Evolutionary conservation across 92 coral and sea anemone genomes (phyloP).

Genomic region (Plumapathes pennacea): DNA sequence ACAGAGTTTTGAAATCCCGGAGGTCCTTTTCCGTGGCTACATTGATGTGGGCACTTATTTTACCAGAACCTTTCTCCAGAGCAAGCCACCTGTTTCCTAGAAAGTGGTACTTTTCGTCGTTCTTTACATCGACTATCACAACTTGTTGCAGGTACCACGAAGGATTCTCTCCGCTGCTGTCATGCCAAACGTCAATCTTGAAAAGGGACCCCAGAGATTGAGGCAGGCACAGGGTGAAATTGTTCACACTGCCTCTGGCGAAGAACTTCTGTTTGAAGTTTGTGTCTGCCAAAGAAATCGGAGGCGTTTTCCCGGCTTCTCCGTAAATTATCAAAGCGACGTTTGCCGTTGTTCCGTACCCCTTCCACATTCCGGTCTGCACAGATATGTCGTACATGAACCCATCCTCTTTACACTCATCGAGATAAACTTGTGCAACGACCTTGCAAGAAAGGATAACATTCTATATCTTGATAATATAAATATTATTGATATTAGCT

Average conservation of each 20-base stretch:
- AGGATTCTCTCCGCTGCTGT: constrained; percentile 71
- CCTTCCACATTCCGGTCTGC: constrained; percentile 84
- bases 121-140: constrained; percentile 47
- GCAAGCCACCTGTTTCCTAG: constrained; percentile 85
- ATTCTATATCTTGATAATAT: not conserved
- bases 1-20: constrained; percentile 69
- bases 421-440: constrained; percentile 64
- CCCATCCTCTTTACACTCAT: constrained; percentile 27
- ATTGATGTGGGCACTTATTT: constrained; percentile 57
- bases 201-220: constrained; percentile 54
- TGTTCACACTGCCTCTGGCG: constrained; percentile 83
- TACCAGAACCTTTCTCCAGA: constrained; percentile 67
- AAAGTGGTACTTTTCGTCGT: constrained; percentile 55
- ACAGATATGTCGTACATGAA: constrained; percentile 62
- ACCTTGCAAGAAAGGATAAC: constrained; percentile 37
- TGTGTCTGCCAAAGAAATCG: constrained; percentile 57
- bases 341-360: constrained; percentile 82
- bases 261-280: constrained; percentile 51
- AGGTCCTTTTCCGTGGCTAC: constrained; percentile 69
- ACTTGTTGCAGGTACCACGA: constrained; percentile 84
- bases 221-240: constrained; percentile 60
- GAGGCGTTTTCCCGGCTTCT: constrained; percentile 62
- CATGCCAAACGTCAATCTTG: constrained; percentile 81
- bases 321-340: constrained; percentile 72
- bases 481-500: not conserved